These are phyloP conservation scores for Horisme vitalbata DNA, from an alignment of 2,888 invertebrate species.

Conservation along the genomic window DNA sequence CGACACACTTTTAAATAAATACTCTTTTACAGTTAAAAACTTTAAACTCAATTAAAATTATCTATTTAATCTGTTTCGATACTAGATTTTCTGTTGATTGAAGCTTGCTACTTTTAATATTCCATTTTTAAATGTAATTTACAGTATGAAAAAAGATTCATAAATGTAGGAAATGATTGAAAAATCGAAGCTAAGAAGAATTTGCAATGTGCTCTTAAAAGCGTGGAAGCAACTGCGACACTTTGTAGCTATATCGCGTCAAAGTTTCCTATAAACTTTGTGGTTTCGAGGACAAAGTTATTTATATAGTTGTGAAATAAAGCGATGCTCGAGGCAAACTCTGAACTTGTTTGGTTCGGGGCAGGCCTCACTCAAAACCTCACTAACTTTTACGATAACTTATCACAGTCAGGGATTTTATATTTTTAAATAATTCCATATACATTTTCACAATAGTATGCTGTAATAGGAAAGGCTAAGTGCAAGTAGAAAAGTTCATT, in stretches of 20 bases:
- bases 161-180: too few species aligned
- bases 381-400: constrained; percentile 69
- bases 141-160: too few species aligned
- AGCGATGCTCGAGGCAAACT: constrained; percentile 57
- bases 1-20: too few species aligned
- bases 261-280: constrained; percentile 53
- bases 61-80: too few species aligned
- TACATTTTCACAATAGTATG: too few species aligned
- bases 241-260: constrained; percentile 34
- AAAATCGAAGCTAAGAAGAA: neutral
- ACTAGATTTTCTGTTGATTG: too few species aligned
- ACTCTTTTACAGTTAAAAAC: too few species aligned
- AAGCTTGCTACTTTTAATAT: too few species aligned
- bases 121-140: too few species aligned
- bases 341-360: constrained; percentile 57
- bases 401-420: constrained; percentile 45
- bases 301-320: constrained; percentile 61
- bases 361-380: constrained; percentile 55
- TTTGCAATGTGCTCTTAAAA: constrained; percentile 12
- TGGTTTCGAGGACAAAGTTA: constrained; percentile 67
- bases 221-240: constrained; percentile 5
- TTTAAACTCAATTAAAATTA: too few species aligned
- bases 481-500: too few species aligned
- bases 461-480: too few species aligned
- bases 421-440: neutral